Evolutionary conservation across 2,113 vertebrate genomes (phyloP).

Genomic region (Lipotes vexillifer): DNA sequence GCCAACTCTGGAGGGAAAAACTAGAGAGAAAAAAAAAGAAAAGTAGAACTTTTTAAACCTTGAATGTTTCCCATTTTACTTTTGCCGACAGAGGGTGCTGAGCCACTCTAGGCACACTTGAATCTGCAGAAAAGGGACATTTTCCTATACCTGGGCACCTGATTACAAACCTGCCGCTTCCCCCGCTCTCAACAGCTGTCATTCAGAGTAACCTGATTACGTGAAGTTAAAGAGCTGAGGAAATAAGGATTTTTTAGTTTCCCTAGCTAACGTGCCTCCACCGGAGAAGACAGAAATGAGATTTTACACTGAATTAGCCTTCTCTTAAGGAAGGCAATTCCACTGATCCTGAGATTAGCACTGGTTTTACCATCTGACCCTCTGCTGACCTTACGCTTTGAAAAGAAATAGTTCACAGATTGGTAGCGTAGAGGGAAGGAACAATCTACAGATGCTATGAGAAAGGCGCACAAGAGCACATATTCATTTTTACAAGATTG

Average conservation of each 20-base stretch:
- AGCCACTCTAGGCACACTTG: not conserved
- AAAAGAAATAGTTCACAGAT: not conserved
- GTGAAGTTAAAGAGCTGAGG: not conserved
- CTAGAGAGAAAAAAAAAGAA: not conserved
- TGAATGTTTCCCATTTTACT: not conserved
- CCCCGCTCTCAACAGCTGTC: not conserved
- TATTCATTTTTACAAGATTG: not conserved
- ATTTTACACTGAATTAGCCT: constrained; percentile 2
- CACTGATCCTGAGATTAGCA: constrained; percentile 10
- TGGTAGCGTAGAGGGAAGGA: not conserved
- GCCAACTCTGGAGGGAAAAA: not conserved
- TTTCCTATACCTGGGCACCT: not conserved
- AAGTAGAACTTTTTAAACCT: not conserved
- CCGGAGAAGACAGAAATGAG: not conserved
- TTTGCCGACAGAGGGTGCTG: not conserved
- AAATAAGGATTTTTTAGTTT: not conserved
- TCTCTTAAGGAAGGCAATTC: not conserved
- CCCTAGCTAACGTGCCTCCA: not conserved
- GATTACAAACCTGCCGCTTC: not conserved
- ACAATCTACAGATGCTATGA: not conserved
- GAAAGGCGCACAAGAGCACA: not conserved
- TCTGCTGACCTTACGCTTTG: not conserved
- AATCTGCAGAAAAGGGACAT: not conserved
- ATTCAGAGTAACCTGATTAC: not conserved
- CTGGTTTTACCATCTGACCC: not conserved